phyloP scores from a whole-genome alignment of 2,888 invertebrate genomes.

The Caenorhabditis drosophilae region DNA sequence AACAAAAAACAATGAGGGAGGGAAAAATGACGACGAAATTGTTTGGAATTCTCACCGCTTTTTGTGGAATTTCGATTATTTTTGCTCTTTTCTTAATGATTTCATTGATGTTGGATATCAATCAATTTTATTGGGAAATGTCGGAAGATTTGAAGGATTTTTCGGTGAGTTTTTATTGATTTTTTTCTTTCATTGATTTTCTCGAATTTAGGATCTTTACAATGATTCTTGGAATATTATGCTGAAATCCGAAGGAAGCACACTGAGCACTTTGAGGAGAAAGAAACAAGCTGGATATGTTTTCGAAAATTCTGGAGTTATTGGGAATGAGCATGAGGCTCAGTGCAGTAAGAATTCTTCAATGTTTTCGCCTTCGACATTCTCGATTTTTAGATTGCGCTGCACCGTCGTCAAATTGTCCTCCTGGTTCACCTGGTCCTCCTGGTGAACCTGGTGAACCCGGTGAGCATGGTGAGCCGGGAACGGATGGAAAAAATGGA shows the following conservation, averaged over 20 bases:
- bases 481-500: slow-evolving; percentile 15
- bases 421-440: slow-evolving; percentile 7
- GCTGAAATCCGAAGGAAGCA: slow-evolving; percentile 10
- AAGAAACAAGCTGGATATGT: not conserved
- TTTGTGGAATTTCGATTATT: not conserved
- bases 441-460: not conserved
- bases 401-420: slow-evolving; percentile 12
- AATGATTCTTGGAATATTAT: slow-evolving; percentile 29
- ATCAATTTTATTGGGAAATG: not conserved
- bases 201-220: slow-evolving; percentile 11
- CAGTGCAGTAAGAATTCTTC: slow-evolving; percentile 1
- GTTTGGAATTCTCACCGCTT: not conserved
- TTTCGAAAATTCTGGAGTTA: slow-evolving; percentile 35
- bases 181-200: not conserved
- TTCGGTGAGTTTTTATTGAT: not conserved
- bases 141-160: not conserved
- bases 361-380: no score
- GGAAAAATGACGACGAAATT: not conserved
- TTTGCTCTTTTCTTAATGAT: not conserved
- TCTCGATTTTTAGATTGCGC: slow-evolving; percentile 16
- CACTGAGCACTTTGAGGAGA: not conserved
- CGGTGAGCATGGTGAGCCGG: slow-evolving; percentile 17
- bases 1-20: not conserved
- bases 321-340: slow-evolving; percentile 39
- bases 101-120: not conserved